phyloP scores from a whole-genome alignment of 2,113 vertebrate genomes.

The Xenopus borealis region DNA sequence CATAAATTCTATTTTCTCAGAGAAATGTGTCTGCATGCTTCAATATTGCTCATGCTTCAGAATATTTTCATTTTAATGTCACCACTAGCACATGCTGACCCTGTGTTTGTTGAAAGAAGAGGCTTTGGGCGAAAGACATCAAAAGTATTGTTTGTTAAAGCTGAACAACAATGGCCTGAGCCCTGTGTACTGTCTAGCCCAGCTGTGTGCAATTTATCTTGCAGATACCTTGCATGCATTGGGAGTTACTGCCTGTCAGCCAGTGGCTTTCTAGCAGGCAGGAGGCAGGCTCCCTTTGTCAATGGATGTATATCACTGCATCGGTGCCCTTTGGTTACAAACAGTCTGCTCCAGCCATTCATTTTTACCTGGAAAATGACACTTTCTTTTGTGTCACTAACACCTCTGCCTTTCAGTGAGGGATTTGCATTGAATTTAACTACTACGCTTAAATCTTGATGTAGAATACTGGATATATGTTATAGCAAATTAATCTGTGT shows the following conservation, averaged over 20 bases:
- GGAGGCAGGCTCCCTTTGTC: constrained; percentile 66
- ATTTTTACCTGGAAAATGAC: constrained; percentile 72
- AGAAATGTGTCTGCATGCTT: too few species aligned
- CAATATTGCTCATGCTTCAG: too few species aligned
- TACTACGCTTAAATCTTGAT: background rate
- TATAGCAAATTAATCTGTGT: background rate
- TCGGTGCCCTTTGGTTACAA: constrained; percentile 79
- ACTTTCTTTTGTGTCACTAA: constrained; percentile 56
- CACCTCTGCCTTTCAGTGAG: constrained; percentile 61
- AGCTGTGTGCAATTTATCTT: constrained; percentile 72
- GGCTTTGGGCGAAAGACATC: constrained; percentile 51
- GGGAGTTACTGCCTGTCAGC: constrained; percentile 64
- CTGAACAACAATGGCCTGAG: constrained; percentile 68
- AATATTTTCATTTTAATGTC: background rate
- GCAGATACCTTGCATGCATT: constrained; percentile 61
- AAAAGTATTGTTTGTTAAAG: constrained; percentile 66
- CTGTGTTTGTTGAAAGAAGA: background rate
- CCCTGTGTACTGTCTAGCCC: constrained; percentile 69
- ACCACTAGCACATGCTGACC: background rate
- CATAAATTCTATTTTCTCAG: too few species aligned
- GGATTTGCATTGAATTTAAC: constrained; percentile 49
- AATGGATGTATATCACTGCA: constrained; percentile 69
- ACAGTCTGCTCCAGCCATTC: constrained; percentile 69
- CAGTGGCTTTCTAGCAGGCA: constrained; percentile 60
- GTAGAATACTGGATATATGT: background rate